Base-by-base conservation (phyloP, 2,797 vertebrate genomes). In the Astyanax mexicanus region DNA sequence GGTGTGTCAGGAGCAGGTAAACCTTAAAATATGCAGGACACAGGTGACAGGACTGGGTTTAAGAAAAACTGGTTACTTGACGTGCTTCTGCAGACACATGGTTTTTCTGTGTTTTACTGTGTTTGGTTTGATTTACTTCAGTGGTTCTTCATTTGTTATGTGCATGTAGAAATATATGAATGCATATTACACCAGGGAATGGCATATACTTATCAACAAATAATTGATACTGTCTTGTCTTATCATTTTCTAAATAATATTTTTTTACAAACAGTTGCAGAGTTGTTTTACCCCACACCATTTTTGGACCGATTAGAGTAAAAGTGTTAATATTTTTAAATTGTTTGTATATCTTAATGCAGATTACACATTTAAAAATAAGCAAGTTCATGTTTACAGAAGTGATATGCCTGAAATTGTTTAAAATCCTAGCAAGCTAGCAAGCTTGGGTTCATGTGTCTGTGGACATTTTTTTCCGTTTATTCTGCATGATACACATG, bases 401-500 rank as follows among this genome's bases (percentile, higher is more conserved):
- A 25, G 44, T 66, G 54, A 57, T 35, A 49, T 44, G 21, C 60
- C 23, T 38, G n/a, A 73, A 42, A 62, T 23, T 35, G 21, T 12
- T 51, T 25, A 61, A 35, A 65, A 55, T 15, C n/a, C 17, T 3
- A 37, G 19, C 44, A 51, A 25, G 45, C 57, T 66, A 69, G 27
- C 62, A 17, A 49, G 44, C 68, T 79, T 69, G 76, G 32, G 27
- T 54, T 69, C 62, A 58, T 52, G 19, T 66, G 72, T 77, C 57
- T 70, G 52, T 54, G 49, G 23, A 47, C 35, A 49, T 78, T 66
- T 78, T 27, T 45, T 57, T 79, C 29, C 40, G 21, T 57, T 68
- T 79, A 37, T 66, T 60, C 60, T 45, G 45, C 73, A 51, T 32
- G 23, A 32, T 72, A 68, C 38, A 52, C 66, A 55, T 38, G 72